Base-by-base conservation (phyloP, 2,888 invertebrate species). In the Pseudanteris insignis region DNA sequence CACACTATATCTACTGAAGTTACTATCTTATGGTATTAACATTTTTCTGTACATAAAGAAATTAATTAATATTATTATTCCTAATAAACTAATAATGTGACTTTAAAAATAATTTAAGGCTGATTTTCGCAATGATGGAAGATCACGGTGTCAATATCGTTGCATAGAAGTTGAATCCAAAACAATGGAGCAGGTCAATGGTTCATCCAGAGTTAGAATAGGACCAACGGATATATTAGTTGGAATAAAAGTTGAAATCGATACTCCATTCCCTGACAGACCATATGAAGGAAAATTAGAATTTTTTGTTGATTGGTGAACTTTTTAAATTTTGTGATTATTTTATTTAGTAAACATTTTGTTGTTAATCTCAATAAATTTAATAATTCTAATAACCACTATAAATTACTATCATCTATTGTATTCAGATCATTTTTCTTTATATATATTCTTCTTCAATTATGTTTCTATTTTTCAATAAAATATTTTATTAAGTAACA, bases 271-370 rank as follows among this genome's bases (percentile, higher is more conserved):
- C 58, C 84, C 88, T 2, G 87, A 89, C 18, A 86, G 84, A 63
- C 92, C 93, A 0, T 82, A 87, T 40, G 86, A 88, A 72, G 97
- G 97, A 18, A 91, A 92, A 82, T 83, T 99, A 24, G 94, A 96
- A 75, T 97, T 98, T 81, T 96, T 94, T 81, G 94, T 97, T 11
- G 97, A 98, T 79, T 96, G 96, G 94, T 95, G 83, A 66, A n/a
- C n/a, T n/a, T n/a, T n/a, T n/a, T n/a, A n/a, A n/a, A n/a, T n/a
- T n/a, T n/a, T n/a, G n/a, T n/a, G n/a, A n/a, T n/a, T n/a, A n/a
- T n/a, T n/a, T n/a, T n/a, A n/a, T n/a, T n/a, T n/a, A n/a, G n/a
- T n/a, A n/a, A n/a, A n/a, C n/a, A n/a, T n/a, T n/a, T n/a, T n/a
- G n/a, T n/a, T n/a, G n/a, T n/a, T n/a, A n/a, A n/a, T n/a, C n/a